Conservation (phyloP, 2,113 vertebrate species). For the Bubo bubo region DNA sequence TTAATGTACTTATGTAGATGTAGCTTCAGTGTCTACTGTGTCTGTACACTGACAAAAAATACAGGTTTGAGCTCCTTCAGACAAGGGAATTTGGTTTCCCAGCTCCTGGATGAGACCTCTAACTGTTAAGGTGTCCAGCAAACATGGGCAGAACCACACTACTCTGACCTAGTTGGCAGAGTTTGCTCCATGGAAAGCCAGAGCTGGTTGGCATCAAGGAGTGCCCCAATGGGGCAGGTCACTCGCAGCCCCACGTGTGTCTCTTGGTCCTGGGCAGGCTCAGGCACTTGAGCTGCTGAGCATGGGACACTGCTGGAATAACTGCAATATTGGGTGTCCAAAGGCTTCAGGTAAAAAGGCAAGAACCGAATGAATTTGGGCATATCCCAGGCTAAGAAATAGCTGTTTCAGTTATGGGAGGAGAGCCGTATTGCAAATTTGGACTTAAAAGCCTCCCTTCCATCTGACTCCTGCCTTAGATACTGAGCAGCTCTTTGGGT, state of each 20-base stretch:
- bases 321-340: not conserved
- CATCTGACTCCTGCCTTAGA: not conserved
- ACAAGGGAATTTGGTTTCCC: not conserved
- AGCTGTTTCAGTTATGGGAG: not conserved
- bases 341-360: not conserved
- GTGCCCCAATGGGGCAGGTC: not conserved
- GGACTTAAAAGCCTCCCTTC: not conserved
- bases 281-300: not conserved
- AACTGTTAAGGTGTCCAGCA: not conserved
- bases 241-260: fast-evolving
- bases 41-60: not conserved
- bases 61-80: not conserved
- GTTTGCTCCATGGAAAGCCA: not conserved
- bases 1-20: not conserved
- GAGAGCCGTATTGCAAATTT: not conserved
- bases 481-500: not conserved
- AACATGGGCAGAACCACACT: not conserved
- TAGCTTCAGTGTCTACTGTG: not conserved
- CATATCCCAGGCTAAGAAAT: not conserved
- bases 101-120: not conserved
- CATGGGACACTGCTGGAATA: not conserved
- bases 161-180: not conserved
- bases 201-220: not conserved
- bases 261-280: not conserved
- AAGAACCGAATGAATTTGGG: not conserved